These are phyloP conservation scores for Trimorus sp. DNA, from an alignment of 2,888 invertebrate species.

Conservation along the genomic window DNA sequence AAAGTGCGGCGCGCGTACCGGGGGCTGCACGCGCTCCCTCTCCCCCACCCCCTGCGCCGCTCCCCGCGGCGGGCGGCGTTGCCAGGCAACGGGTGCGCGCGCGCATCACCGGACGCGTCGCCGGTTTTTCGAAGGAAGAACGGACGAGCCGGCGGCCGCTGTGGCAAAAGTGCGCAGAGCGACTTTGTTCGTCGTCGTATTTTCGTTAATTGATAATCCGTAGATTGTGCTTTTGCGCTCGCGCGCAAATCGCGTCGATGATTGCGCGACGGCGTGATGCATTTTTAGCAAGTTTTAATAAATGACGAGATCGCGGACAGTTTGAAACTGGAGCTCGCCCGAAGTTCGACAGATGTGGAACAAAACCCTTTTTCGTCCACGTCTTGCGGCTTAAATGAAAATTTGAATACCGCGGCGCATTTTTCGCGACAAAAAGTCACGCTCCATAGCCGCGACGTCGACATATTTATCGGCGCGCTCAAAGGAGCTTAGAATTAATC, in stretches of 20 bases:
- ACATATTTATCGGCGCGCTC: constrained; percentile 32
- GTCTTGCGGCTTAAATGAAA: neutral
- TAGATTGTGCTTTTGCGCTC: too few relatives aligned
- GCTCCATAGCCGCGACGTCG: neutral
- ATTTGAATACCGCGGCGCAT: constrained; percentile 18
- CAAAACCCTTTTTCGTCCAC: too few relatives aligned
- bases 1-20: too few relatives aligned
- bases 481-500: constrained; percentile 46
- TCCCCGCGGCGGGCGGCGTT: constrained; percentile 69
- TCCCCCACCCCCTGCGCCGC: constrained; percentile 17
- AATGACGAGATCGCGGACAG: too few relatives aligned
- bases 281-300: too few relatives aligned
- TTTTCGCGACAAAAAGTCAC: constrained; percentile 30
- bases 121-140: constrained; percentile 64
- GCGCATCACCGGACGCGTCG: constrained; percentile 71
- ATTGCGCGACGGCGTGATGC: too few relatives aligned
- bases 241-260: too few relatives aligned
- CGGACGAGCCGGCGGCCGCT: constrained; percentile 40
- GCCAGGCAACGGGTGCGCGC: constrained; percentile 75
- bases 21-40: too few relatives aligned
- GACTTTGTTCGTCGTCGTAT: constrained; percentile 59
- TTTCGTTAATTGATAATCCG: too few relatives aligned
- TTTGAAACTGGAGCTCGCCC: too few relatives aligned
- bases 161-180: constrained; percentile 67
- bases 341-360: too few relatives aligned